Percentiles rank a stretch among this genome's conserved stretches.
These are phyloP conservation scores for Callipepla californica DNA, from an alignment of 2,113 vertebrate species.

Conservation along the genomic window DNA sequence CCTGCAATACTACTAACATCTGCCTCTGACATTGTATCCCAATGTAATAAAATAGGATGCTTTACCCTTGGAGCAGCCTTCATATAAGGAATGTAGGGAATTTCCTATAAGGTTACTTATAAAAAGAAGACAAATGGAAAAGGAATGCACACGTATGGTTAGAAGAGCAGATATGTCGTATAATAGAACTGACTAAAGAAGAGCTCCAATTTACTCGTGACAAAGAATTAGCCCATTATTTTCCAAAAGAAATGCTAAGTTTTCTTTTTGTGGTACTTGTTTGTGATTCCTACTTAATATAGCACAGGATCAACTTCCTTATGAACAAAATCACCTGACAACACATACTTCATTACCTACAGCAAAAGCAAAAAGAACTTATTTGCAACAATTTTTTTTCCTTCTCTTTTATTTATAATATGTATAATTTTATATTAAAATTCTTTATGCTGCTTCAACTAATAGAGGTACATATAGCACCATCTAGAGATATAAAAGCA, in stretches of 20 bases:
- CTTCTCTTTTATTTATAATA: background rate
- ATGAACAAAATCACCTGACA: slow-evolving; percentile 31
- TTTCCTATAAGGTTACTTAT: background rate
- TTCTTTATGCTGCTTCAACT: background rate
- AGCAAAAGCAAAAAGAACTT: slow-evolving; percentile 10
- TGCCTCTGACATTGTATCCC: too few relatives aligned
- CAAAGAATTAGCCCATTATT: background rate
- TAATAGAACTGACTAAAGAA: background rate
- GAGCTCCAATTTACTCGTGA: background rate
- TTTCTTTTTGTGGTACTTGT: background rate
- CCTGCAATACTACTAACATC: too few relatives aligned
- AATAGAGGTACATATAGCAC: slow-evolving; percentile 76
- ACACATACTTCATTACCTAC: background rate
- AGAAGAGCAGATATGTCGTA: background rate
- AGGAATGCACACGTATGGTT: fast-evolving
- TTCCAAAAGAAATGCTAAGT: background rate
- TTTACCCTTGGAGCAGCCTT: too few relatives aligned
- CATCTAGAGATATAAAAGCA: slow-evolving; percentile 79
- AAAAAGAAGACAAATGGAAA: background rate
- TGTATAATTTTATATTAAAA: slow-evolving; percentile 3
- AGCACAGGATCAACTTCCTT: background rate
- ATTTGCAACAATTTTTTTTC: slow-evolving; percentile 1
- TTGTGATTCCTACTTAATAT: slow-evolving; percentile 8
- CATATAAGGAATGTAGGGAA: background rate
- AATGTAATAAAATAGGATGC: too few relatives aligned